Evolutionary conservation across 2,888 invertebrate species (phyloP).

Genomic region (Marronus borbonicus): DNA sequence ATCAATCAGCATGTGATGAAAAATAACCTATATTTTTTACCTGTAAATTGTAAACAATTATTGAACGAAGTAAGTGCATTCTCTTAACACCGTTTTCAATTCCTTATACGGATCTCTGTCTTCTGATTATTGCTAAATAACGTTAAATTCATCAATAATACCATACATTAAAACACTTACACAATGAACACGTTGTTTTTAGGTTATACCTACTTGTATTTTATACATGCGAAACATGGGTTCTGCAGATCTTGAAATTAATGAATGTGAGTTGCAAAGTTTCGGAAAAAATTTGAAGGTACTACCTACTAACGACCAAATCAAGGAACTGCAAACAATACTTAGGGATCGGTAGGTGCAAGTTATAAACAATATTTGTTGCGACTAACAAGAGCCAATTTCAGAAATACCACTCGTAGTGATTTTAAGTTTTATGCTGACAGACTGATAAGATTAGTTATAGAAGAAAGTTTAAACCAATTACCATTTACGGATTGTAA

Average conservation of each 20-base stretch:
- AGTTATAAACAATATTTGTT: not conserved
- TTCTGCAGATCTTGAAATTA: constrained; percentile 66
- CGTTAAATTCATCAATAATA: not conserved
- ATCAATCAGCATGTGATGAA: constrained; percentile 14
- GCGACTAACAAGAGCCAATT: constrained; percentile 60
- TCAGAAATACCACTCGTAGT: constrained; percentile 90
- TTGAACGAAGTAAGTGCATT: constrained; percentile 2
- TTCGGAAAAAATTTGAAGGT: constrained; percentile 79
- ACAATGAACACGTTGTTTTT: constrained; percentile 17
- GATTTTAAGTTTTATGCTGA: constrained; percentile 99
- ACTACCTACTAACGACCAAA: constrained; percentile 83
- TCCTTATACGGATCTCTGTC: not conserved
- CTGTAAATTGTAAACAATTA: constrained; percentile 11
- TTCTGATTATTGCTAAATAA: not conserved
- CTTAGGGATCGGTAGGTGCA: constrained; percentile 84
- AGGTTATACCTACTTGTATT: constrained; percentile 33
- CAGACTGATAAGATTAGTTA: constrained; percentile 95
- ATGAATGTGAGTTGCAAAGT: constrained; percentile 71
- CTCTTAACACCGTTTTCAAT: not conserved
- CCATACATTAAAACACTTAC: not conserved
- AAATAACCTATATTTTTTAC: constrained; percentile 35
- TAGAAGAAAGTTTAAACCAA: constrained; percentile 98
- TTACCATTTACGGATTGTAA: constrained; percentile 93
- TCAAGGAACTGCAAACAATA: constrained; percentile 89
- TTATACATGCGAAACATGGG: constrained; percentile 64